Conservation (phyloP, 1,140 invertebrate species). For the Drosophila serrata region DNA sequence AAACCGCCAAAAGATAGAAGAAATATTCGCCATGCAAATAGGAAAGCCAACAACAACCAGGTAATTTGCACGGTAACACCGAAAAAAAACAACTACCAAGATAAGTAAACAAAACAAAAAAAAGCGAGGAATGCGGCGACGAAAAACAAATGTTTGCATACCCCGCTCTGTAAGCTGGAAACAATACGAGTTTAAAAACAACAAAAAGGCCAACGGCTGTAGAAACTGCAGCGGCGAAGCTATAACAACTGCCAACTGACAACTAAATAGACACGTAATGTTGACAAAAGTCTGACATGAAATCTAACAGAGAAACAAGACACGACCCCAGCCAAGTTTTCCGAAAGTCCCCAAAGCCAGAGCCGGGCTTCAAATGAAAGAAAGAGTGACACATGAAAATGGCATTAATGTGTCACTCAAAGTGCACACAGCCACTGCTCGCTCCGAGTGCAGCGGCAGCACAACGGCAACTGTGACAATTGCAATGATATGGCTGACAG, state of each 20-base stretch:
- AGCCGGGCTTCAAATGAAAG: conserved; percentile 67
- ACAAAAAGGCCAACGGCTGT: conserved; percentile 43
- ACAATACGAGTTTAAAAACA: not conserved
- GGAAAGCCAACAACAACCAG: conserved; percentile 33
- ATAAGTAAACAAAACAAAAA: conserved; percentile 37
- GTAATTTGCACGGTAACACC: conserved; percentile 52
- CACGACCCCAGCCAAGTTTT: conserved; percentile 63
- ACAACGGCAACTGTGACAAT: conserved; percentile 71
- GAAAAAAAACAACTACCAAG: conserved; percentile 5
- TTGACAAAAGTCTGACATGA: conserved; percentile 83
- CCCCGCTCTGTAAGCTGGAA: conserved; percentile 34
- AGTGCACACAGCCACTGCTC: conserved; percentile 63
- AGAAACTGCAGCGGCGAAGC: conserved; percentile 32
- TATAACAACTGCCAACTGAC: conserved; percentile 76
- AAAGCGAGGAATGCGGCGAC: conserved; percentile 56
- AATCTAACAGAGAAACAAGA: conserved; percentile 75
- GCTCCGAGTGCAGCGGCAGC: conserved; percentile 47
- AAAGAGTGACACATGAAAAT: conserved; percentile 84
- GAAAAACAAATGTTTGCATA: conserved; percentile 64
- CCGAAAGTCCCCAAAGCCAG: conserved; percentile 38
- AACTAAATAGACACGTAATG: conserved; percentile 83
- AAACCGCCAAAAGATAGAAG: conserved; percentile 18
- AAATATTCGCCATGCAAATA: conserved; percentile 53
- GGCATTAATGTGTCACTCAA: conserved; percentile 84
- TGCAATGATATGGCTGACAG: conserved; percentile 81